Base-by-base conservation (phyloP, 2,888 invertebrate genomes). In the Dicroscelio sp. region DNA sequence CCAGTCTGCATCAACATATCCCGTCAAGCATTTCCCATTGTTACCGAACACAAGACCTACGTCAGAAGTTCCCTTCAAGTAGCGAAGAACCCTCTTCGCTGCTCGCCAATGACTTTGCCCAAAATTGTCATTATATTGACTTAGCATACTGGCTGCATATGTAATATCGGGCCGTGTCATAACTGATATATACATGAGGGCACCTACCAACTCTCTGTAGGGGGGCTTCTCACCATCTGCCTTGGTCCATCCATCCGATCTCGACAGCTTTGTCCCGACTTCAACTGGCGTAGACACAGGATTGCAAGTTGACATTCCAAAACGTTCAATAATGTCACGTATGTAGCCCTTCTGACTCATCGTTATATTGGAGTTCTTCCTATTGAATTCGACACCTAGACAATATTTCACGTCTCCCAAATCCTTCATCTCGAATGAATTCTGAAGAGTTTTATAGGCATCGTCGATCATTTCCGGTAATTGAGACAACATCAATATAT, bases 331-430 rank as follows among this genome's bases (percentile, higher is more conserved):
- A 14, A 80, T 35, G 27, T 78, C 78, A 20, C 52, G 20, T 5
- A 67, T 17, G 27, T 80, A 55, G 12, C 67, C 55, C 4, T 23
- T 30, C 23, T 80, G 67, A 20, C 30, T 52, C 20, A 80, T 55
- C 2, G 23, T 35, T 12, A 80, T 67, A 25, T 17, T n/a, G 23
- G 79, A 80, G 0, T 52, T 25, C 20, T 80, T 23, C n/a, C 79
- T 65, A 31, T 23, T 33, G 25, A 95, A 94, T 90, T 95, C 93
- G 2, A 95, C 90, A 63, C 94, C 94, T 23, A 95, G 79, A 76
- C 93, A 94, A 71, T 92, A 87, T 17, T 78, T 65, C 14, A 90
- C 79, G 73, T 90, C 71, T 10, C 94, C 94, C 20, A 94, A 58
- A 67, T 94, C 92, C 67, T 93, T 94, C 43, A 93, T 90, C 31